Base-by-base conservation (phyloP, 2,888 invertebrate species). In the Sussaba pulchella region DNA sequence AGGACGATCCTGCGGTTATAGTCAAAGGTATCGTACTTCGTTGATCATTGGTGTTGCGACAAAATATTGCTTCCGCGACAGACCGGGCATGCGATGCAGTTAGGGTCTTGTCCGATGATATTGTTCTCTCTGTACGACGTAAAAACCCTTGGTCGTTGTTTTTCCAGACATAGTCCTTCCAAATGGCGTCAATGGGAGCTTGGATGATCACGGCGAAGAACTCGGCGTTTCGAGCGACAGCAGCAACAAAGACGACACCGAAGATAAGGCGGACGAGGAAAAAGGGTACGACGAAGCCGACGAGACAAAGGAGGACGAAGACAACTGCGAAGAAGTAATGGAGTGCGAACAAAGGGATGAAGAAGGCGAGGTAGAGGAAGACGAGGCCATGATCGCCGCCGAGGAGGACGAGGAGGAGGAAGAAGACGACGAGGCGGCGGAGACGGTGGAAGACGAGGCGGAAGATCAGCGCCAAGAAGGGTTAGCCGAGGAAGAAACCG, bases 141-240 rank as follows among this genome's bases (percentile, higher is more conserved):
- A 43, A 43, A 3, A 10, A 43, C 31, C 31, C 31, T 31, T 43
- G n/a, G 9, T 47, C n/a, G 12, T 54, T 47, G 69, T 66, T 21
- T 67, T 63, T 91, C 45, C 85, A 92, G 92, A 91, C 87, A 85
- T 84, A 76, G 84, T 91, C 78, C 92, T 92, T 85, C 88, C 92
- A 76, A 93, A 93, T 83, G 93, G 93, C 72, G 88, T 93, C 79
- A 93, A 93, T 84, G 93, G 93, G 45, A 90, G 88, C 69, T 91
- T 88, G 82, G 91, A 90, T 66, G 84, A 79, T 39, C 89, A 89
- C 67, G 87, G 76, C 39, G 90, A 91, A 47, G 86, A 88, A 19
- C 83, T 83, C n/a, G 80, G 72, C 24, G 87, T 86, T 26, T 83
- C 82, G 0, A 83, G 84, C 57, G 79, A 72, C 17, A 21, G 43